phyloP scores from a whole-genome alignment of 2,113 vertebrate species.

The Struthio camelus region DNA sequence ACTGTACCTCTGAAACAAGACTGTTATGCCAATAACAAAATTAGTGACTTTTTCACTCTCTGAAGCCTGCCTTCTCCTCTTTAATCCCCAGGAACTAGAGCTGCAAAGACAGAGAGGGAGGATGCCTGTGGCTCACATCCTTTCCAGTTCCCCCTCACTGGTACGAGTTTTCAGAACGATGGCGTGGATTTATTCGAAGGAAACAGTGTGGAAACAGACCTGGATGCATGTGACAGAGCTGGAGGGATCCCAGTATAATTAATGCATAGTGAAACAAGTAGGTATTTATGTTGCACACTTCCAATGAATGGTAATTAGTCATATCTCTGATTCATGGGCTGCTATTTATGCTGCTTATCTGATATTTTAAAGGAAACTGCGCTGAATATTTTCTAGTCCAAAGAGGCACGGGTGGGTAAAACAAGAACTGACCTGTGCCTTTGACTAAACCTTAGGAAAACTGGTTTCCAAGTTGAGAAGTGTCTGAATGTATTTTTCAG shows the following conservation, averaged over 20 bases:
- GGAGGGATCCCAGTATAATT: constrained; percentile 8
- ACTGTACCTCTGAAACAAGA: background rate
- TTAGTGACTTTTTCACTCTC: background rate
- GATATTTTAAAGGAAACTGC: constrained; percentile 13
- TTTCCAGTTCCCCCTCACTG: background rate
- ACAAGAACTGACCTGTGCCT: constrained; percentile 11
- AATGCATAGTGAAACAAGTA: background rate
- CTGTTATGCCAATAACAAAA: background rate
- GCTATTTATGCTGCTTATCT: constrained; percentile 10
- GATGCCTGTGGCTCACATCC: background rate
- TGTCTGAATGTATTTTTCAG: background rate
- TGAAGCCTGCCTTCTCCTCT: background rate
- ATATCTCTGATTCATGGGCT: background rate
- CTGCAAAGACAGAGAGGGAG: background rate
- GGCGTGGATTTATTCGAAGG: background rate
- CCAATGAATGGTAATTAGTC: constrained; percentile 30
- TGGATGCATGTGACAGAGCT: background rate
- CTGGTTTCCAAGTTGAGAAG: background rate
- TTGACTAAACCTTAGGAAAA: constrained; percentile 16
- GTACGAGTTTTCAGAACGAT: background rate
- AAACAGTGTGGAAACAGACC: background rate
- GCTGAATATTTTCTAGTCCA: background rate
- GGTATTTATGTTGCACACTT: background rate
- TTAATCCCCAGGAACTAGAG: background rate
- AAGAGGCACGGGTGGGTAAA: background rate